Evolutionary conservation across 1,140 invertebrate genomes (phyloP), one percentile per base, ranked within the genome.

Genomic region (Lutraria rhynchaena): DNA sequence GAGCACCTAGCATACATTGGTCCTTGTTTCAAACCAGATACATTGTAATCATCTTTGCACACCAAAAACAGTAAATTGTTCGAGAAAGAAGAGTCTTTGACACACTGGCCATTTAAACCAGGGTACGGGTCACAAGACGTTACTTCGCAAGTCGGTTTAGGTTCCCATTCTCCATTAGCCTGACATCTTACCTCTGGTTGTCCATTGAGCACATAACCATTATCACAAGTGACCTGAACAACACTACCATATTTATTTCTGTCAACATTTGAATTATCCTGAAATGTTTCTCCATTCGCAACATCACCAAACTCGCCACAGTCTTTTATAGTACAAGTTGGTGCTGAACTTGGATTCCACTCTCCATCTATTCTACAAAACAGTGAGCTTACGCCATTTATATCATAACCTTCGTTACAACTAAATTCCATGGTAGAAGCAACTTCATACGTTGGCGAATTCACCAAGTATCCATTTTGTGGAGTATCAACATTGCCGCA

Each of bases 381-480:
- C 29, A 55, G 19, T 37, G 1, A n/a, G 3, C 24, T 24, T 19
- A 1, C 0, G 0, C 69, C 69, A n/a, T n/a, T n/a, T n/a, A 71
- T 35, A 35, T 57, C 49, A 44, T 57, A 57, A 37, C 69, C 69
- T 41, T 71, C 69, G 31, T 71, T 71, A 31, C 69, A 71, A 29
- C 15, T 31, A 57, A 71, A 71, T 3, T 41, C n/a, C n/a, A 57
- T 24, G 1, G 2, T 17, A 5, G 69, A 37, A 11, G 49, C 69
- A 17, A 71, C 51, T 37, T 37, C 31, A 37, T 57, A 31, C 1
- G 17, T 57, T 13, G 69, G 69, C 1, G 11, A 22, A 17, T 71
- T 57, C 0, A n/a, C 0, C n/a, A 71, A 3, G 2, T 57, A 2
- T 0, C 69, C 69, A 71, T 71, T 71, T 55, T 57, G 29, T 22